Evolutionary conservation across 2,797 vertebrate genomes (phyloP).

Genomic region (Artibeus lituratus): DNA sequence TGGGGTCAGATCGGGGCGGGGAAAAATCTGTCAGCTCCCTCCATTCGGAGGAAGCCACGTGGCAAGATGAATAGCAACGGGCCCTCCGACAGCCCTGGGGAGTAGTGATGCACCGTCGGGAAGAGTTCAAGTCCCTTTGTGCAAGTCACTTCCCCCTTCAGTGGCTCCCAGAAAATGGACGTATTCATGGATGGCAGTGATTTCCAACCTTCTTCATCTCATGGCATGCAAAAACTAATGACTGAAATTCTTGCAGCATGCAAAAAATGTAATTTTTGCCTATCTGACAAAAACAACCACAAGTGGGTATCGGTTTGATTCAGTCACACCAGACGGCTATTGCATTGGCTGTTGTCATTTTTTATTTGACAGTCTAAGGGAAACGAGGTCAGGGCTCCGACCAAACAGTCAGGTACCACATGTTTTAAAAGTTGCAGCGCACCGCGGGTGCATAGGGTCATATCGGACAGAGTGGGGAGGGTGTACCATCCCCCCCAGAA

Average conservation of each 20-base stretch:
- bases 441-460: not conserved
- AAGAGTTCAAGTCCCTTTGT: slow-evolving; percentile 32
- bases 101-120: not conserved
- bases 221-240: not conserved
- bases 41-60: slow-evolving; percentile 56
- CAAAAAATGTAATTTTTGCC: not conserved
- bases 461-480: not conserved
- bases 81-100: slow-evolving; percentile 28
- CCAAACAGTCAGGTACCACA: not conserved
- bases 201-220: not conserved
- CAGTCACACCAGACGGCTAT: not conserved
- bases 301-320: not conserved
- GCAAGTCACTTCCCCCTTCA: not conserved
- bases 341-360: not conserved
- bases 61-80: slow-evolving; percentile 39
- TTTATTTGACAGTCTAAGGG: not conserved
- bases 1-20: not conserved
- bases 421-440: not conserved
- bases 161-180: slow-evolving; percentile 54
- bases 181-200: not conserved
- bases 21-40: slow-evolving; percentile 51
- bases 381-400: not conserved
- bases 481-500: not conserved
- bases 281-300: not conserved
- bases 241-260: not conserved